phyloP scores from a whole-genome alignment of 1,140 invertebrate genomes.

The Leptoteleia sp. region DNA sequence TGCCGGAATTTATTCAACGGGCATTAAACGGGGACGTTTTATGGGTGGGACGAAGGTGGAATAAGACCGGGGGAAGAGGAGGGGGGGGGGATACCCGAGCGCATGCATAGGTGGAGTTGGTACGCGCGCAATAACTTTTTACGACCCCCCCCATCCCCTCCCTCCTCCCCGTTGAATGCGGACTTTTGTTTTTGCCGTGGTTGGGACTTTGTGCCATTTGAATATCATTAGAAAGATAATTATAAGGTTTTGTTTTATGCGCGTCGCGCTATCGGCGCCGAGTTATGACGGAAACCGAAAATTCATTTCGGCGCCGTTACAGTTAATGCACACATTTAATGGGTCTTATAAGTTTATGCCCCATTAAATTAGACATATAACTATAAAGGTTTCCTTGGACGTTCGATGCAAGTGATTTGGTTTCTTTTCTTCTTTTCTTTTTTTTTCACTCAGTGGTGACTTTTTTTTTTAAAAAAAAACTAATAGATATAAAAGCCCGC shows the following conservation, averaged over 20 bases:
- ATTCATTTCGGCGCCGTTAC: slow-evolving; percentile 34
- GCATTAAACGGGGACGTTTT: slow-evolving; percentile 59
- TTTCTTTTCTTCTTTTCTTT: too few species aligned
- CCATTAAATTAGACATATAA: slow-evolving; percentile 13
- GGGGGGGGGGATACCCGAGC: background rate
- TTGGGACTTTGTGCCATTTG: slow-evolving; percentile 44
- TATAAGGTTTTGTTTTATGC: slow-evolving; percentile 35
- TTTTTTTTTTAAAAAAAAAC: too few species aligned
- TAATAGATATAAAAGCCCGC: too few species aligned
- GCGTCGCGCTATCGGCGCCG: slow-evolving; percentile 27
- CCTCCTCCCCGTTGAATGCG: too few species aligned
- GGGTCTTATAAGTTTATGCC: slow-evolving; percentile 25
- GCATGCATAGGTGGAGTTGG: slow-evolving; percentile 16
- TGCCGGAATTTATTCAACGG: slow-evolving; percentile 58
- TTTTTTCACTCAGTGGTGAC: too few species aligned
- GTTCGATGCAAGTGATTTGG: slow-evolving; percentile 4
- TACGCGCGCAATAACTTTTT: slow-evolving; percentile 49
- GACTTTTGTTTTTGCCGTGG: slow-evolving; percentile 55
- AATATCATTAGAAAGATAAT: slow-evolving; percentile 56
- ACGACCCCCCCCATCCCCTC: slow-evolving; percentile 48
- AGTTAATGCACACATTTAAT: slow-evolving; percentile 43
- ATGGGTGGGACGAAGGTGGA: slow-evolving; percentile 38
- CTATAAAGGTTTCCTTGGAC: slow-evolving; percentile 3
- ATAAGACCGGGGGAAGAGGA: slow-evolving; percentile 27
- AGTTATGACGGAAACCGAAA: slow-evolving; percentile 44